Evolutionary conservation across 2,797 vertebrate genomes (phyloP).

Genomic region (Poecilia wingei): DNA sequence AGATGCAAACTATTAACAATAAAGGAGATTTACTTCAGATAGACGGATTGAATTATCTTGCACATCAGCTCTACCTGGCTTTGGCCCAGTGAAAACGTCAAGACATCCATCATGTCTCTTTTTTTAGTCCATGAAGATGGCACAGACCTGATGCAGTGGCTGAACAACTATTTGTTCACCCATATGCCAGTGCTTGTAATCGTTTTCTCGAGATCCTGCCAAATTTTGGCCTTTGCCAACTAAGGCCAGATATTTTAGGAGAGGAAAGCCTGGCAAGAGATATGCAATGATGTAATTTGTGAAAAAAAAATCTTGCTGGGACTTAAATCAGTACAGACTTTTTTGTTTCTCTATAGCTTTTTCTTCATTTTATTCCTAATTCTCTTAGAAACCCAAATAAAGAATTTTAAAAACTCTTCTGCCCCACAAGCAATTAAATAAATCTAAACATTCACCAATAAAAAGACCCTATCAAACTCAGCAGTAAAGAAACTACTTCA

Average conservation of each 20-base stretch:
- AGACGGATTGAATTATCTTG: conserved; percentile 69
- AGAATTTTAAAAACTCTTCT: background rate
- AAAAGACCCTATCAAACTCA: background rate
- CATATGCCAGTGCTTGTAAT: conserved; percentile 97
- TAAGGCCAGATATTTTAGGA: conserved; percentile 84
- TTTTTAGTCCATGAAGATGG: conserved; percentile 85
- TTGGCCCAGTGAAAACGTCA: conserved; percentile 81
- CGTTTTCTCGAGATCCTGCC: conserved; percentile 87
- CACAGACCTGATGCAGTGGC: conserved; percentile 92
- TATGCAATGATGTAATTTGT: conserved; percentile 67
- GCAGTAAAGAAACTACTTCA: background rate
- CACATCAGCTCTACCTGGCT: conserved; percentile 83
- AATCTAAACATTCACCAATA: background rate
- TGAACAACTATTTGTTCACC: conserved; percentile 90
- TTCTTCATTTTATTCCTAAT: background rate
- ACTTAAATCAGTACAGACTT: conserved; percentile 13
- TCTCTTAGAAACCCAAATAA: too few relatives aligned
- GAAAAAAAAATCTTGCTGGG: conserved; percentile 45
- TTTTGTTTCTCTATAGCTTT: conserved; percentile 2
- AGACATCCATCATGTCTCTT: conserved; percentile 87
- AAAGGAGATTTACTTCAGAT: conserved; percentile 21
- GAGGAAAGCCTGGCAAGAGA: conserved; percentile 79
- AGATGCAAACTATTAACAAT: background rate
- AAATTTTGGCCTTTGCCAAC: conserved; percentile 84
- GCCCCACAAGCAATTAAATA: background rate